Percentiles rank a stretch among this genome's conserved stretches.
Conservation (phyloP, 23 tunicate species). For the Oikopleura albicans region DNA sequence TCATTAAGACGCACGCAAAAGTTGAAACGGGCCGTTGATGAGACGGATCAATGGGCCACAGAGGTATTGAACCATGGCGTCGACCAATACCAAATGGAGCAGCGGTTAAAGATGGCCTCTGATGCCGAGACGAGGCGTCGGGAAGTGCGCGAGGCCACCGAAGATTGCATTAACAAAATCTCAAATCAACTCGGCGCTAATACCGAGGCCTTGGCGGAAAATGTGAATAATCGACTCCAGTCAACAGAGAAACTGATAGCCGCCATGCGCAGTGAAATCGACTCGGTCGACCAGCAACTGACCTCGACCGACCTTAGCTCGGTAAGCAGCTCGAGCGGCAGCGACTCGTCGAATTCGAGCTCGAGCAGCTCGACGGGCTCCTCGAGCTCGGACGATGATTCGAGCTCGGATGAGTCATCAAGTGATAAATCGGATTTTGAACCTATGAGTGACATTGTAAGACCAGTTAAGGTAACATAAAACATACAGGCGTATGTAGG, state of each 20-base stretch:
- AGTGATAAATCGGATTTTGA: background rate
- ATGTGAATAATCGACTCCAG: background rate
- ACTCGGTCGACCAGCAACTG: background rate
- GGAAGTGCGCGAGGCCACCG: slow-evolving; percentile 12
- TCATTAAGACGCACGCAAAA: background rate
- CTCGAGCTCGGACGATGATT: background rate
- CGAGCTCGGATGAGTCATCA: background rate
- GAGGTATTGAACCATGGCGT: background rate
- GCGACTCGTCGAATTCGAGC: background rate
- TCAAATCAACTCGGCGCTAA: background rate
- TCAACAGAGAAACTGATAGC: background rate
- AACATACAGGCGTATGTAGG: too few species aligned
- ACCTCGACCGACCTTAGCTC: background rate
- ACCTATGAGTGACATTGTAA: too few species aligned
- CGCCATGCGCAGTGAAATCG: background rate
- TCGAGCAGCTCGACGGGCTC: background rate
- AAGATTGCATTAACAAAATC: background rate
- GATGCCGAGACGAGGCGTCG: background rate
- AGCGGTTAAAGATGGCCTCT: background rate
- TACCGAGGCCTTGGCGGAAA: background rate
- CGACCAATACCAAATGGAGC: background rate
- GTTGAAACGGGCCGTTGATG: background rate
- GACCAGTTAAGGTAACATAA: too few species aligned
- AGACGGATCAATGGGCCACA: background rate
- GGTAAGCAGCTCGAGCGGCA: slow-evolving; percentile 11